Percentiles rank a stretch among this genome's conserved stretches.
Evolutionary conservation across 2,888 invertebrate species (phyloP).

Genomic region (Herminia tarsipennalis): DNA sequence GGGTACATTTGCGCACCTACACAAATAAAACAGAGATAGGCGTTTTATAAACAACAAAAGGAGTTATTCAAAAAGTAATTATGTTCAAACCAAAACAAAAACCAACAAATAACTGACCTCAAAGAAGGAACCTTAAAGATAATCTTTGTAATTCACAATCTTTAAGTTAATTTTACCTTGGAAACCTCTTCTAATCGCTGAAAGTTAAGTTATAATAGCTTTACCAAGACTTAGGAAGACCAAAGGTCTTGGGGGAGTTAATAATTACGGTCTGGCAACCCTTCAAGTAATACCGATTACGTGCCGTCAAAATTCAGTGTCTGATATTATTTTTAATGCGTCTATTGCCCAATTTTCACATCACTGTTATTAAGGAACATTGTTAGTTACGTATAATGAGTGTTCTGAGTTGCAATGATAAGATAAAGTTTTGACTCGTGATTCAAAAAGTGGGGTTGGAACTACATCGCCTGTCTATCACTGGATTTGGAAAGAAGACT

Average conservation of each 20-base stretch:
- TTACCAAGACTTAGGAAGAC: conserved; percentile 20
- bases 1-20: too few species aligned
- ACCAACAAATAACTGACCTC: neutral
- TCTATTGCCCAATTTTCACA: conserved; percentile 23
- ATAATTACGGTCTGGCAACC: conserved; percentile 26
- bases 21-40: too few species aligned
- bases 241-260: conserved; percentile 24
- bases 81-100: neutral
- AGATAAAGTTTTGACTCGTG: too few species aligned
- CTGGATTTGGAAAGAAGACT: too few species aligned
- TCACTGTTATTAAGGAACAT: too few species aligned
- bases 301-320: conserved; percentile 20
- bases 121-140: neutral
- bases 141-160: neutral
- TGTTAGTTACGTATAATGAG: too few species aligned
- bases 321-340: conserved; percentile 28
- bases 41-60: too few species aligned
- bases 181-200: conserved; percentile 24
- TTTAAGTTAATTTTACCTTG: conserved; percentile 2
- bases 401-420: too few species aligned
- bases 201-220: conserved; percentile 35
- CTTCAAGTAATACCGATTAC: conserved; percentile 14
- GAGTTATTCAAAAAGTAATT: neutral
- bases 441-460: too few species aligned
- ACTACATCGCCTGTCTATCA: too few species aligned